Evolutionary conservation across 2,888 invertebrate species (phyloP).

Genomic region (Meteorus colon): DNA sequence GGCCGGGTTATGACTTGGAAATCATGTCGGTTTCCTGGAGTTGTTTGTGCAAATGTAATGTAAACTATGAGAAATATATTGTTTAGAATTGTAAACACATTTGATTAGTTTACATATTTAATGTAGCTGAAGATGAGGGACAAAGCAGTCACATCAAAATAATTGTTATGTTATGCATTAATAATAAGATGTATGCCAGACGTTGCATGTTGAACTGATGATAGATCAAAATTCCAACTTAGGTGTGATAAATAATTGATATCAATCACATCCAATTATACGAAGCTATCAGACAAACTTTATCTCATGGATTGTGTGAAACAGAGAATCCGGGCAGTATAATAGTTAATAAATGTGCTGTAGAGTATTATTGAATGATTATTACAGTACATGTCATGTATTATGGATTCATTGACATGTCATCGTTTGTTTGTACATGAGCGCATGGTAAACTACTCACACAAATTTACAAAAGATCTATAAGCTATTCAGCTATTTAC

Average conservation of each 20-base stretch:
- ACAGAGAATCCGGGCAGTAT: neutral
- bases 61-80: neutral
- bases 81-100: neutral
- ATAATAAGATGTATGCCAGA: neutral
- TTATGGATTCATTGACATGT: conserved; percentile 32
- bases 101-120: neutral
- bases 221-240: neutral
- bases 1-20: conserved; percentile 27
- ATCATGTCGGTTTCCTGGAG: conserved; percentile 31
- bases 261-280: conserved; percentile 15
- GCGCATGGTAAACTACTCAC: neutral
- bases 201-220: neutral
- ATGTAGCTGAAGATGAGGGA: neutral
- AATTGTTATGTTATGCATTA: neutral
- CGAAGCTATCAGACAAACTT: neutral
- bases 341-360: neutral
- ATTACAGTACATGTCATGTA: conserved; percentile 13
- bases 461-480: neutral
- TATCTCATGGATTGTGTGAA: neutral
- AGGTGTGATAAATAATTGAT: conserved; percentile 25
- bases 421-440: conserved; percentile 4
- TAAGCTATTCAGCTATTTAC: conserved; percentile 8
- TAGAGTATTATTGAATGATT: neutral
- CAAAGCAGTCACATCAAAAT: neutral
- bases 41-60: conserved; percentile 10